Evolutionary conservation across 2,113 vertebrate species (phyloP).

Genomic region (Carassius gibelio): DNA sequence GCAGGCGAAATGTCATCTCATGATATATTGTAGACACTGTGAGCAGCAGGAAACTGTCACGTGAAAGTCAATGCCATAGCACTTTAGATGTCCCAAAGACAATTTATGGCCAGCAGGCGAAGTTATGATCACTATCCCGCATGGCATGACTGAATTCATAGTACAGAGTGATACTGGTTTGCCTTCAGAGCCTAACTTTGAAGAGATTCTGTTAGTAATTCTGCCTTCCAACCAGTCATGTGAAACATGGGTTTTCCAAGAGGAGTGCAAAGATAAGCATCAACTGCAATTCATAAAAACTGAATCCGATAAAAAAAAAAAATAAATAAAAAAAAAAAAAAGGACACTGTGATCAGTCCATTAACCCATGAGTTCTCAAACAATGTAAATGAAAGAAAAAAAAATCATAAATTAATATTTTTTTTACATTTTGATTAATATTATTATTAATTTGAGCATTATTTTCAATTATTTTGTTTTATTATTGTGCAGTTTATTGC

Average conservation of each 20-base stretch:
- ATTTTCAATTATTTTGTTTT: neutral
- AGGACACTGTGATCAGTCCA: neutral
- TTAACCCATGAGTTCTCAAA: neutral
- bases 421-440: neutral
- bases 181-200: constrained; percentile 21
- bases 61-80: constrained; percentile 29
- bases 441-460: no score
- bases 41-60: constrained; percentile 22
- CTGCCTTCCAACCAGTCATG: constrained; percentile 7
- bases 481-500: neutral
- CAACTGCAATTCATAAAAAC: neutral
- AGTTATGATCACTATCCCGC: constrained; percentile 31
- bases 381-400: neutral
- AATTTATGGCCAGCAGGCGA: constrained; percentile 7
- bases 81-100: constrained; percentile 10
- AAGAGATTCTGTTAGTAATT: constrained; percentile 18
- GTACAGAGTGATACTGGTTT: neutral
- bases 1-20: constrained; percentile 11
- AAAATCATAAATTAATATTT: neutral
- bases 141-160: constrained; percentile 11
- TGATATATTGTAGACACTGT: constrained; percentile 21
- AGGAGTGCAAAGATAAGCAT: neutral
- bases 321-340: neutral
- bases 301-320: neutral
- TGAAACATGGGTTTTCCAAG: neutral